Evolutionary conservation across 1,140 invertebrate species (phyloP).

Genomic region (Drosophila serrata): DNA sequence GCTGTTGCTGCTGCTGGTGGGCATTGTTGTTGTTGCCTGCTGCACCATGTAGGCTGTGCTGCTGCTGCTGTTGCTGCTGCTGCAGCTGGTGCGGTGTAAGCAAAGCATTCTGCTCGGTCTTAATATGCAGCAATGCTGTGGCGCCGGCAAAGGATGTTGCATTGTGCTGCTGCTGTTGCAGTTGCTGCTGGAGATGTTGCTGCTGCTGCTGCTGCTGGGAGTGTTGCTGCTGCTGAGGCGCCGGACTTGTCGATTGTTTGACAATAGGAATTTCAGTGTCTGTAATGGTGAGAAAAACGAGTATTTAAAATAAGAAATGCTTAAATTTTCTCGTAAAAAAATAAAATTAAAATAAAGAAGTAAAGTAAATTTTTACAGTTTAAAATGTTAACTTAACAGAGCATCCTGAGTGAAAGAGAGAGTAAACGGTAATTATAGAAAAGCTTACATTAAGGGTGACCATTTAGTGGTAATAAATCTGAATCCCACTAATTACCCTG

Average conservation of each 20-base stretch:
- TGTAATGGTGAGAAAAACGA: constrained; percentile 37
- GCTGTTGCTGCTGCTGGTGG: constrained; percentile 50
- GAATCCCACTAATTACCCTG: not conserved
- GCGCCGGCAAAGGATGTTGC: constrained; percentile 58
- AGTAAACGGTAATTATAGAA: not conserved
- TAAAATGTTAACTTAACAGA: no score
- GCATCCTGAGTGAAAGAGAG: no score
- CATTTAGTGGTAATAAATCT: no score
- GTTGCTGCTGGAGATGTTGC: constrained; percentile 61
- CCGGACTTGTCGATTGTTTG: constrained; percentile 85
- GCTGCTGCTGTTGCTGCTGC: constrained; percentile 72
- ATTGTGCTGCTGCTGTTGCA: constrained; percentile 66
- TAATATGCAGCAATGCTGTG: constrained; percentile 74
- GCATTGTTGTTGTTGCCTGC: constrained; percentile 50
- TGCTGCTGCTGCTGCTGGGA: constrained; percentile 64
- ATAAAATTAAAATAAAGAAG: not conserved
- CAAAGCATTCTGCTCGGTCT: constrained; percentile 78
- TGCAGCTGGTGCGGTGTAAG: constrained; percentile 73
- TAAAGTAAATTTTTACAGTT: no score
- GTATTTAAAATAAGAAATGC: not conserved
- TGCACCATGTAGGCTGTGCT: constrained; percentile 59
- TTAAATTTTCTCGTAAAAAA: no score
- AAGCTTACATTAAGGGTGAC: no score
- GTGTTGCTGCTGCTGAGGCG: constrained; percentile 70
- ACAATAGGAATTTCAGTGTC: constrained; percentile 86